Evolutionary conservation across 1,140 invertebrate genomes (phyloP), one percentile per base, ranked within the genome.

Genomic region (Diorhabda elongata): DNA sequence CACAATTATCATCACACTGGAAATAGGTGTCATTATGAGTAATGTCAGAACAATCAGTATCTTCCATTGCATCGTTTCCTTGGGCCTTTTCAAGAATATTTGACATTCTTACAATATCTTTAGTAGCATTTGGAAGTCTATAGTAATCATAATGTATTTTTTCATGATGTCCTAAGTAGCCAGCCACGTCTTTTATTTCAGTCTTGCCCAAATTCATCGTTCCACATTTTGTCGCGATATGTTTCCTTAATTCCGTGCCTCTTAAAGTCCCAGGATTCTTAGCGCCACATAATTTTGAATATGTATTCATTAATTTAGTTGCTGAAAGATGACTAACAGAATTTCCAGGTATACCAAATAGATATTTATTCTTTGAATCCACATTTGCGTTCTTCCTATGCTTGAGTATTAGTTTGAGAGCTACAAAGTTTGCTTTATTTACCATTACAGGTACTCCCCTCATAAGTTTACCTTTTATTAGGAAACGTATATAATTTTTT

Each of bases 371-470:
- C n/a, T 64, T 56, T 11, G n/a, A 9, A 64, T 11, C 44, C 45
- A 64, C 62, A 47, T 43, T 43, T n/a, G 62, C 62, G n/a, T 45
- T 41, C 11, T 52, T 56, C 8, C 62, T n/a, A 41, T 45, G 57
- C 11, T 42, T 56, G 26, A 64, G 9, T 26, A 56, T 64, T 11
- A 45, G 26, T 26, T 68, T 47, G 41, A 62, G 44, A 43, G 43
- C 43, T n/a, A 7, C 45, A 45, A 7, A 5, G 45, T 42, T 26
- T 56, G 52, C 26, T 52, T 26, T 44, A 8, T 26, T n/a, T 42
- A 68, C 44, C 42, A 68, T 6, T 5, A 68, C 66, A 56, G 59
- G 59, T 5, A 68, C 66, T 7, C 3, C n/a, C 43, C 66, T 43
- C 5, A 9, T 61, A 8, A 68, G 47, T 61, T 68, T 68, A 9